phyloP scores from a whole-genome alignment of 2,113 vertebrate species.

The Hymenochirus boettgeri region DNA sequence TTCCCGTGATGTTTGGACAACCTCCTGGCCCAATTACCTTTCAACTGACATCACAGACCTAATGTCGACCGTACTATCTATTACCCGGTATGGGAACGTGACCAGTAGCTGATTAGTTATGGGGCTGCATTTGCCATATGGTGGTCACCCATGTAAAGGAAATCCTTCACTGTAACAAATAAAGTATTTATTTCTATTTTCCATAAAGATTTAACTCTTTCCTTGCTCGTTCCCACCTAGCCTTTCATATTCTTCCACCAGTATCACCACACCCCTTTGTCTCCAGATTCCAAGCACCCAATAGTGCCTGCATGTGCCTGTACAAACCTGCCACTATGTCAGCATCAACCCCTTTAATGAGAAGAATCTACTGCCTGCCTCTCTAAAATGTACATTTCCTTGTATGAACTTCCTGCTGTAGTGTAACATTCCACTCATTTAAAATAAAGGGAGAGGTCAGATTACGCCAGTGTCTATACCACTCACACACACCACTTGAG shows the following conservation, averaged over 20 bases:
- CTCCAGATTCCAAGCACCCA: background rate
- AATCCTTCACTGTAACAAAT: too few species aligned
- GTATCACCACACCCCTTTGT: background rate
- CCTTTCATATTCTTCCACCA: background rate
- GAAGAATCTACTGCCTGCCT: conserved; percentile 16
- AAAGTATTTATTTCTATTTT: too few species aligned
- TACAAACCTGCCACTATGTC: conserved; percentile 5
- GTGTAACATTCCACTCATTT: background rate
- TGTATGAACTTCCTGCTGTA: conserved; percentile 4
- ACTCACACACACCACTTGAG: too few species aligned
- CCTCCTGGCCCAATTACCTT: too few species aligned
- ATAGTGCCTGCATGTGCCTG: background rate
- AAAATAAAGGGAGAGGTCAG: background rate
- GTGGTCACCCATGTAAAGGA: too few species aligned
- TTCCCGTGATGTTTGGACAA: too few species aligned
- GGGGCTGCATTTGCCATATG: background rate
- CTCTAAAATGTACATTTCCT: conserved; percentile 1
- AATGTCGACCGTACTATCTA: too few species aligned
- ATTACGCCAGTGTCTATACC: too few species aligned
- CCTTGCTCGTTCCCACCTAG: background rate
- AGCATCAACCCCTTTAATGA: conserved; percentile 14
- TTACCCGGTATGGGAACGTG: too few species aligned
- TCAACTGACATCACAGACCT: too few species aligned
- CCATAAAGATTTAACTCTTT: background rate
- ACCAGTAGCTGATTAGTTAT: too few species aligned